Conservation (phyloP, 1,140 invertebrate species). For the Drosophila ercepeae region DNA sequence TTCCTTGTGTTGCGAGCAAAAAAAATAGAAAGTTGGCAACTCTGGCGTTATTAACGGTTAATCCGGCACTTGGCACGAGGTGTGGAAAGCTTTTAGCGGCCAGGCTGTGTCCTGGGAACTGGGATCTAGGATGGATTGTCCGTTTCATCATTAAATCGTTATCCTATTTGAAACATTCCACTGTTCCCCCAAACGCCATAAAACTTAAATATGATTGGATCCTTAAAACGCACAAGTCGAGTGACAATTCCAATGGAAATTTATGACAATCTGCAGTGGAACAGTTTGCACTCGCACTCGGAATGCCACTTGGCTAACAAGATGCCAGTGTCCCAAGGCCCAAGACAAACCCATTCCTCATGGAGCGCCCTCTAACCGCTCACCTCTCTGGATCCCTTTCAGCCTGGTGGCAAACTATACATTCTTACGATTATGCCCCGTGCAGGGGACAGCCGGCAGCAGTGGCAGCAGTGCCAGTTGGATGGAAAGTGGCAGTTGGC, state of each 20-base stretch:
- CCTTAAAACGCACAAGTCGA: neutral
- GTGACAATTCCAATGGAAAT: neutral
- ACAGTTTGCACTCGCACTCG: neutral
- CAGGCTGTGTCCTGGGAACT: too few relatives aligned
- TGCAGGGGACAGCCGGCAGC: conserved; percentile 6
- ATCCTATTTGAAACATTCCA: too few relatives aligned
- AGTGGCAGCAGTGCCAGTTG: too few relatives aligned
- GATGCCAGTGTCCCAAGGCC: conserved; percentile 11
- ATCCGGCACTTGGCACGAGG: conserved; percentile 44
- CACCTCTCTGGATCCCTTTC: neutral
- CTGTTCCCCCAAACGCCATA: too few relatives aligned
- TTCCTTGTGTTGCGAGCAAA: neutral
- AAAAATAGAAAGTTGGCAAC: too few relatives aligned
- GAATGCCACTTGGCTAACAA: neutral
- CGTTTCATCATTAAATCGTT: too few relatives aligned
- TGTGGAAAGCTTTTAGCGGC: conserved; percentile 7
- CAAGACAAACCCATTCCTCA: neutral
- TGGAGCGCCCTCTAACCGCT: neutral
- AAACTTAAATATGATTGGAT: neutral
- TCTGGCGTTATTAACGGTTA: conserved; percentile 70
- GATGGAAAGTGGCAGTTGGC: conserved; percentile 17
- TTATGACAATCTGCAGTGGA: conserved; percentile 4
- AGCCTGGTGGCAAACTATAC: conserved; percentile 25
- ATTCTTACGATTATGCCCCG: conserved; percentile 18
- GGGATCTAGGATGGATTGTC: too few relatives aligned